Base-by-base conservation (phyloP, 2,888 invertebrate genomes). In the Amblyjoppa fuscipennis region DNA sequence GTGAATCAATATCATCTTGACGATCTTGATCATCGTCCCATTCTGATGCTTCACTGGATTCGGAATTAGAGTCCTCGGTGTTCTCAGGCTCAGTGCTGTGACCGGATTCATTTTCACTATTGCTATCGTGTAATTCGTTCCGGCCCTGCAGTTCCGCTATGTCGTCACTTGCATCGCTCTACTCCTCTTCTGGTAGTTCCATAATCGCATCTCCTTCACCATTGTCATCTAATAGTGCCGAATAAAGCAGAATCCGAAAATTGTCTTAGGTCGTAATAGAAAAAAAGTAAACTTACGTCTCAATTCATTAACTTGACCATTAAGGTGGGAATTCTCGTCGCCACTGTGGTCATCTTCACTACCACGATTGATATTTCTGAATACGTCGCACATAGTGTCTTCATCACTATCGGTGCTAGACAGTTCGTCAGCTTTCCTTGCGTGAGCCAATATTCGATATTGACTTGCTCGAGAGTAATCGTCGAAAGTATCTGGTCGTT, bases 1-100 rank as follows among this genome's bases (percentile, higher is more conserved):
- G 83, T 70, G 59, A 31, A 53, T 84, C 70, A 56, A 31, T 61
- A 31, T 70, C 69, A 34, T 70, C 61, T 64, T 70, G 53, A 41
- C 70, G 45, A 70, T 70, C 59, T 28, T 61, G 53, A 70, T 59
- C 61, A 34, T 68, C 20, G 5, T 78, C 78, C 45, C 41, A 64
- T 31, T 69, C 59, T 5, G 66, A 41, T 78, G 68, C 51, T 64
- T 51, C 78, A 28, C 53, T 69, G 38, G 31, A 78, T 28, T 78
- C 78, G 56, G 28, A 2, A 61, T 11, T 61, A 16, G 61, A 61
- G 34, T 61, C 28, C n/a, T 61, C 61, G 31, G 31, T 61, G 31
- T 16, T 31, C 34, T 61, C 28, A 31, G 28, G 61, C 28, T 13
- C 61, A 2, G 61, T 11, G 13, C n/a, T 31, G 28, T 61, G 31